These are phyloP conservation scores for Acanthaster planci DNA, from an alignment of 35 echinoderm and acorn worm genomes.

Conservation along the genomic window DNA sequence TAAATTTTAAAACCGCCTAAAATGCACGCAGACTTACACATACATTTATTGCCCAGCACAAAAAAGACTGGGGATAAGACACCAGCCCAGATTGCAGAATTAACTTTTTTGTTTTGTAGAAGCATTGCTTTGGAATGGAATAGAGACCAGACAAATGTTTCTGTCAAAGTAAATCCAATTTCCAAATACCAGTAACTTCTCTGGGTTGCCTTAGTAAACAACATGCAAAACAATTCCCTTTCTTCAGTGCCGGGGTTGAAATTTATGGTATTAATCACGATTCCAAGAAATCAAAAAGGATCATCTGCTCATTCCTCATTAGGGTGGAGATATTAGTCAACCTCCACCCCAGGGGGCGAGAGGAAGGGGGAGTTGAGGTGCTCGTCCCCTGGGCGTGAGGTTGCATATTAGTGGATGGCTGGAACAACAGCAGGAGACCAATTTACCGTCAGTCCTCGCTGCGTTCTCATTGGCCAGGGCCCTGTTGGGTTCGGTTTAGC, in stretches of 20 bases:
- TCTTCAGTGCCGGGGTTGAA: background rate
- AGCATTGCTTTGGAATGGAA: too few relatives aligned
- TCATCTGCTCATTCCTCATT: constrained; percentile 6
- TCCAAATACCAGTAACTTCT: background rate
- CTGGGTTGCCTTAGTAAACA: background rate
- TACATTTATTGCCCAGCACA: too few relatives aligned
- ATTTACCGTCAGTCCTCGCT: constrained; percentile 17
- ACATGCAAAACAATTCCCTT: constrained; percentile 1
- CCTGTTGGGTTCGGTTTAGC: background rate
- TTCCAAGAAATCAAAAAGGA: background rate
- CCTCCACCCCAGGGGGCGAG: constrained; percentile 2
- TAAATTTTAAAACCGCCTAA: too few relatives aligned
- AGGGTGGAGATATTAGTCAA: constrained; percentile 15
- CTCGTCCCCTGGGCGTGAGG: constrained; percentile 16
- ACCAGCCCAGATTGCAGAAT: too few relatives aligned
- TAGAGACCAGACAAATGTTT: too few relatives aligned
- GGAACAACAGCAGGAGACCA: constrained; percentile 8
- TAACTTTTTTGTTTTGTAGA: too few relatives aligned
- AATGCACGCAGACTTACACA: too few relatives aligned
- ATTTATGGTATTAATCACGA: constrained; percentile 17
- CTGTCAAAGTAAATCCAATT: too few relatives aligned
- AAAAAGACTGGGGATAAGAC: too few relatives aligned
- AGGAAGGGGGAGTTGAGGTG: background rate
- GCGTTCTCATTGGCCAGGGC: background rate
- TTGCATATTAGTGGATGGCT: constrained; percentile 13